Conservation (phyloP, 2,888 invertebrate species). For the Doris montereyensis region DNA sequence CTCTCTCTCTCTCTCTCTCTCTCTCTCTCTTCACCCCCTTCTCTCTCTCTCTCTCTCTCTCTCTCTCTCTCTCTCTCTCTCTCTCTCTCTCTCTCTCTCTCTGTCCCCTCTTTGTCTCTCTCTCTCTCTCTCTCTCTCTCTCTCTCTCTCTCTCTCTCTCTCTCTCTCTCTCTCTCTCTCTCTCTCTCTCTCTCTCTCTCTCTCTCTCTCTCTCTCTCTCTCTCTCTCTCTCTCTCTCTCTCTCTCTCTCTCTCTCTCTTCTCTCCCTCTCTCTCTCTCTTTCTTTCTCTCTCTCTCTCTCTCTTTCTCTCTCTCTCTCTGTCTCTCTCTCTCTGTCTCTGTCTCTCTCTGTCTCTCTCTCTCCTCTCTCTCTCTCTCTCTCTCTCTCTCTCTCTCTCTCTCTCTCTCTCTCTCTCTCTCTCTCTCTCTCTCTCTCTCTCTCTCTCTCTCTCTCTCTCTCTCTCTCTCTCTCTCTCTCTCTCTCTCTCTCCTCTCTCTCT, state of each 20-base stretch:
- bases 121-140: too few relatives aligned
- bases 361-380: not conserved
- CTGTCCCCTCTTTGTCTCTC: too few relatives aligned
- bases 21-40: too few relatives aligned
- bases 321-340: not conserved
- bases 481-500: not conserved
- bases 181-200: too few relatives aligned
- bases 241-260: constrained; percentile 7
- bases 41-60: too few relatives aligned
- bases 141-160: too few relatives aligned
- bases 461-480: not conserved
- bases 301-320: not conserved
- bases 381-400: constrained; percentile 9
- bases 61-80: too few relatives aligned
- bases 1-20: too few relatives aligned
- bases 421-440: not conserved
- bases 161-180: too few relatives aligned
- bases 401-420: constrained; percentile 13
- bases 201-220: not conserved
- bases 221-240: too few relatives aligned
- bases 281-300: not conserved
- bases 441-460: not conserved
- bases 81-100: too few relatives aligned
- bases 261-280: not conserved
- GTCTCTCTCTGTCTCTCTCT: not conserved